These are phyloP conservation scores for Therioaphis trifolii DNA, from an alignment of 2,888 invertebrate genomes.

Conservation along the genomic window DNA sequence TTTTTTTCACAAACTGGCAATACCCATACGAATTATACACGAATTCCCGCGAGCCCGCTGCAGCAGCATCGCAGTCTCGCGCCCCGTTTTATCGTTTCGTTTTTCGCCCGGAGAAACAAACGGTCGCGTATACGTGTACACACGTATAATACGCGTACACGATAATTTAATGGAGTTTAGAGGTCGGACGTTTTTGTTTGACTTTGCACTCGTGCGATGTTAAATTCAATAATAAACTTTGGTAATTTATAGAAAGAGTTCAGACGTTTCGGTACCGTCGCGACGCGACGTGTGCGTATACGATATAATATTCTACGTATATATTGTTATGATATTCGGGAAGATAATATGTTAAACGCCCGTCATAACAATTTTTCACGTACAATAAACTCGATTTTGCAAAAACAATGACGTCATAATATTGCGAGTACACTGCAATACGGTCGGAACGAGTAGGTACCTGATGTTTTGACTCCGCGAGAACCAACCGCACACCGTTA, in stretches of 20 bases:
- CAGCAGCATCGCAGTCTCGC: too few relatives aligned
- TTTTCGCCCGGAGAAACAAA: not conserved
- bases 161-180: too few relatives aligned
- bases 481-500: not conserved
- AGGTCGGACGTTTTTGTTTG: not conserved
- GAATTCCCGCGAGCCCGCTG: too few relatives aligned
- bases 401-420: too few relatives aligned
- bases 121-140: too few relatives aligned
- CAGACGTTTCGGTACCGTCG: not conserved
- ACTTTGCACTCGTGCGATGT: not conserved
- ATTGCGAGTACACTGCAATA: too few relatives aligned
- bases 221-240: slow-evolving; percentile 31
- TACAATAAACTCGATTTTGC: not conserved
- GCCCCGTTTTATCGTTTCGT: not conserved
- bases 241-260: not conserved
- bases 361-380: not conserved
- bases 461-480: too few relatives aligned
- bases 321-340: not conserved
- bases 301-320: not conserved
- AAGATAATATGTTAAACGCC: not conserved
- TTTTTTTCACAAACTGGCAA: too few relatives aligned
- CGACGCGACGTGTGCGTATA: too few relatives aligned
- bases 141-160: not conserved
- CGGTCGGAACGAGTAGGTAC: too few relatives aligned
- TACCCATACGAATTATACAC: too few relatives aligned